phyloP scores from a whole-genome alignment of 2,113 vertebrate genomes.

The Zapornia atra region DNA sequence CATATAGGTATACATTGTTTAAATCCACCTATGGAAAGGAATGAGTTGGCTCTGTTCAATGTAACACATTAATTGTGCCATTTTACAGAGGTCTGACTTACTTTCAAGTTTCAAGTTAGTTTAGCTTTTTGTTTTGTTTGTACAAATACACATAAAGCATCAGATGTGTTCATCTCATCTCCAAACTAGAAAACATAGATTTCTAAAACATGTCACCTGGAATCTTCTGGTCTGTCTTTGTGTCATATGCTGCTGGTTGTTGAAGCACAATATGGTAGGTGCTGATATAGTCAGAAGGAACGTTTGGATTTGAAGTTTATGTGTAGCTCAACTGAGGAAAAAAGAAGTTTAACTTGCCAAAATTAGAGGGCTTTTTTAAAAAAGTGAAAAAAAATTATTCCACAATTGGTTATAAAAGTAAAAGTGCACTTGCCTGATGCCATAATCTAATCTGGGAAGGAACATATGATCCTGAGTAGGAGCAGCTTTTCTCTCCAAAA shows the following conservation, averaged over 20 bases:
- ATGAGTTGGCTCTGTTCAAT: background rate
- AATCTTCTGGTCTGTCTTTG: background rate
- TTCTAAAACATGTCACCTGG: background rate
- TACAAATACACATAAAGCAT: background rate
- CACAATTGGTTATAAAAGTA: background rate
- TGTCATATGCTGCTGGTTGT: background rate
- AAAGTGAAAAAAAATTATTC: background rate
- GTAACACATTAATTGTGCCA: accelerated
- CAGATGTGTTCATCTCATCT: background rate
- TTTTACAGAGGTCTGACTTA: background rate
- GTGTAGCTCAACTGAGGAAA: background rate
- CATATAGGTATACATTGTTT: accelerated
- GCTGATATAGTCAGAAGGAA: background rate
- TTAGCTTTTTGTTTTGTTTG: background rate
- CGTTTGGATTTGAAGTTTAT: background rate
- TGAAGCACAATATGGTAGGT: background rate
- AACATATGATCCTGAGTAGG: background rate
- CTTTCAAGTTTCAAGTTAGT: background rate
- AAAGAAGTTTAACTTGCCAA: background rate
- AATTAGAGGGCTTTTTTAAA: background rate
- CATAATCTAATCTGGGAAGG: constrained; percentile 2
- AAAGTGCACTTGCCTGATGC: background rate
- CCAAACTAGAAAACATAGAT: background rate
- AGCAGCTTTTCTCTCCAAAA: background rate
- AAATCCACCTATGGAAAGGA: background rate